phyloP scores from a whole-genome alignment of 2,113 vertebrate species.

The Microcebus griseorufus region DNA sequence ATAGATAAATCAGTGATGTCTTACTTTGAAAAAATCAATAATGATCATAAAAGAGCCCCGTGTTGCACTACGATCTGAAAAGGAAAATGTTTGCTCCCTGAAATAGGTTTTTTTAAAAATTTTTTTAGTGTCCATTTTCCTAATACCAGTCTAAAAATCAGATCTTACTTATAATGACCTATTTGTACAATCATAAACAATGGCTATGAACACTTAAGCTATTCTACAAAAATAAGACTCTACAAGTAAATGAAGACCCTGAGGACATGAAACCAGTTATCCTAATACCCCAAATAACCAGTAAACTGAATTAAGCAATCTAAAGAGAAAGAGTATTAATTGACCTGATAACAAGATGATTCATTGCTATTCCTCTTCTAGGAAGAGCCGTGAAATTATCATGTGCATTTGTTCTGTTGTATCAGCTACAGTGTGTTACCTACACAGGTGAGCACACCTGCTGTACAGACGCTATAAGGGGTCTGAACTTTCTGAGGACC shows the following conservation, averaged over 20 bases:
- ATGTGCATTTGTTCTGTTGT: background rate
- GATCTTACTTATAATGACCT: background rate
- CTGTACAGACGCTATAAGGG: background rate
- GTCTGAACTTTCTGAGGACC: background rate
- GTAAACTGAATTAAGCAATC: background rate
- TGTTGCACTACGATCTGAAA: background rate
- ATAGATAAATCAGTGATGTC: background rate
- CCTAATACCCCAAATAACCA: background rate
- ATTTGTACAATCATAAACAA: background rate
- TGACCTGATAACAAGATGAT: background rate
- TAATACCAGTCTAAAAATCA: background rate
- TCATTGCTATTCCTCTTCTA: background rate
- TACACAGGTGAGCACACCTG: background rate
- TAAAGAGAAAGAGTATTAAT: background rate
- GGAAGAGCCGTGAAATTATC: background rate
- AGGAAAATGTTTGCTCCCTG: background rate
- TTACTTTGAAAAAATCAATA: conserved; percentile 29
- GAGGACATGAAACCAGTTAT: background rate
- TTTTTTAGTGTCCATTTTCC: background rate
- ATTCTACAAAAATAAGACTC: background rate
- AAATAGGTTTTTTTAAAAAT: background rate
- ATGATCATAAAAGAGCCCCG: conserved; percentile 4
- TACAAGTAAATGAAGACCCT: background rate
- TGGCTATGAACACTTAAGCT: background rate
- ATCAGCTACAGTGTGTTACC: background rate